A percentile compares a stretch with the other conserved stretches of the same genome.
These are phyloP conservation scores for Chaetorhynchus papuensis DNA, from an alignment of 2,113 vertebrate genomes.

Conservation along the genomic window DNA sequence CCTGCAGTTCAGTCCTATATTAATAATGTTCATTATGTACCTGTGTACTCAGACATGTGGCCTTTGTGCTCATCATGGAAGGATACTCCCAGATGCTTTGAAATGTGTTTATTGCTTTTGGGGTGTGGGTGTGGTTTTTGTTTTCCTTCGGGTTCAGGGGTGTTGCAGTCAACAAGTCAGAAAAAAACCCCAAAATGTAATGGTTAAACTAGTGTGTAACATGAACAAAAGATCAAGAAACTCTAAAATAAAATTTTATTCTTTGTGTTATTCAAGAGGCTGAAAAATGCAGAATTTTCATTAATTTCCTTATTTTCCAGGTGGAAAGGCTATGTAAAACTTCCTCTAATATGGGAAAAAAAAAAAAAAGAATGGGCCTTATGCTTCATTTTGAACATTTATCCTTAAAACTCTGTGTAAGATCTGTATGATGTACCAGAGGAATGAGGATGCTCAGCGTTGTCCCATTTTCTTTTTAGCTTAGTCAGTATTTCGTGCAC, in stretches of 20 bases:
- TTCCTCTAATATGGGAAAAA: not conserved
- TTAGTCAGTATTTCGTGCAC: slow-evolving; percentile 44
- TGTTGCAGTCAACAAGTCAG: not conserved
- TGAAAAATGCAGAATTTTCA: not conserved
- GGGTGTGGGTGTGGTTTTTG: rapidly evolving
- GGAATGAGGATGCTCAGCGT: not conserved
- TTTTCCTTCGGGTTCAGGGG: not conserved
- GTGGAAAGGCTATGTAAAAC: not conserved
- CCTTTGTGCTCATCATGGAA: not conserved
- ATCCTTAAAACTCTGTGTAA: not conserved
- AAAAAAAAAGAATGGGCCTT: not conserved
- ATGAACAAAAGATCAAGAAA: not conserved
- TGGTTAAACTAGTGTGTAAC: not conserved
- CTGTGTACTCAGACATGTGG: not conserved
- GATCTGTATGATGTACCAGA: not conserved
- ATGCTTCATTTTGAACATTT: not conserved
- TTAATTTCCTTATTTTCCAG: not conserved
- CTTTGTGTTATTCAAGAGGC: not conserved
- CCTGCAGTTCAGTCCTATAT: not conserved
- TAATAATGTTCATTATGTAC: not conserved
- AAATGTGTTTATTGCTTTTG: not conserved
- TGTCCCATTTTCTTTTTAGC: not conserved
- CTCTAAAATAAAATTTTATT: not conserved
- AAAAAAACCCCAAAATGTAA: not conserved
- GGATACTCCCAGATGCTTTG: not conserved